A percentile compares a stretch with the other conserved stretches of the same genome.
Evolutionary conservation across 2,113 vertebrate species (phyloP).

Genomic region (Eolophus roseicapilla): DNA sequence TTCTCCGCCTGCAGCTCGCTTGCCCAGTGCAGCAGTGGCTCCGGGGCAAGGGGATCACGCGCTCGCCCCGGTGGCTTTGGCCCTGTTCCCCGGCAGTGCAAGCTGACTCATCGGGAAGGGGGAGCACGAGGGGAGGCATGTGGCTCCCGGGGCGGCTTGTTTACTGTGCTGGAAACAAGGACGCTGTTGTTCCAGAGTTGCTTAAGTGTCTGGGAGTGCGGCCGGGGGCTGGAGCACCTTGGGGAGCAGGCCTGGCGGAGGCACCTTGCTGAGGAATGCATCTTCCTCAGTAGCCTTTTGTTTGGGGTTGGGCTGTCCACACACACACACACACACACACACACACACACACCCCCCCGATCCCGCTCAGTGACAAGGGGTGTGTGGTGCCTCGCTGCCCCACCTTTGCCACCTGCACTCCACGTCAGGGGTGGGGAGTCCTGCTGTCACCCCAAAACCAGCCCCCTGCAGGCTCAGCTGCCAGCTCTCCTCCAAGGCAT

Average conservation of each 20-base stretch:
- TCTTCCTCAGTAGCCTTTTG: slow-evolving; percentile 60
- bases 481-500: background rate
- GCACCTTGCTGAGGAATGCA: slow-evolving; percentile 63
- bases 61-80: background rate
- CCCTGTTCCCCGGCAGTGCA: background rate
- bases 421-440: rapidly evolving
- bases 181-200: slow-evolving; percentile 47
- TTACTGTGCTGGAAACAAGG: slow-evolving; percentile 45
- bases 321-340: background rate
- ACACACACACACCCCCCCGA: background rate
- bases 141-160: slow-evolving; percentile 1
- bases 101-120: slow-evolving; percentile 3
- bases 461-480: background rate
- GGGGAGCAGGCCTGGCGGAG: slow-evolving; percentile 46
- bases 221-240: slow-evolving; percentile 34
- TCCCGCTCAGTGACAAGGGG: background rate
- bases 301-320: background rate
- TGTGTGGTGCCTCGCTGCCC: background rate
- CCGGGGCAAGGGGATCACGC: background rate
- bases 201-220: slow-evolving; percentile 40
- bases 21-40: background rate
- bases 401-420: background rate
- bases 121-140: background rate
- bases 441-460: background rate
- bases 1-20: background rate